phyloP scores from a whole-genome alignment of 2,888 invertebrate species.

The Ochropleura plecta region DNA sequence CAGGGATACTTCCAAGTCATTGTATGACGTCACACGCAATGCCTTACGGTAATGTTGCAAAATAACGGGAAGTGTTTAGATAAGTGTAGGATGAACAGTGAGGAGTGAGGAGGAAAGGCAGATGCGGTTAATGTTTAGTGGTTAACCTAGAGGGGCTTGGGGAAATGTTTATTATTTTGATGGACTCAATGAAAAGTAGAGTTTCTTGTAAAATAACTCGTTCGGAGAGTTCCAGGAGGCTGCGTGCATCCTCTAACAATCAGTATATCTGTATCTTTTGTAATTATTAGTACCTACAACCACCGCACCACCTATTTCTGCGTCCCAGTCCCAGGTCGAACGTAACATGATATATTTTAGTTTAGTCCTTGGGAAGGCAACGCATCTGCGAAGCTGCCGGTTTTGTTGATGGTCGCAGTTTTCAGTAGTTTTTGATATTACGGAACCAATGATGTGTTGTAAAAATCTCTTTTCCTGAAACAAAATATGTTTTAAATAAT shows the following conservation, averaged over 20 bases:
- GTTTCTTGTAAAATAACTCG: neutral
- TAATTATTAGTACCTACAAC: neutral
- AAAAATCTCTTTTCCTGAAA: neutral
- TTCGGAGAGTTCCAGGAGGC: neutral
- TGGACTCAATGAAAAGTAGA: too few species aligned
- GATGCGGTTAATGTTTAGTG: constrained; percentile 8
- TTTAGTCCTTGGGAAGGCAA: neutral
- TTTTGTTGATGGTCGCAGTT: neutral
- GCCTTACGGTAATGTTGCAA: neutral
- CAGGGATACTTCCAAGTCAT: constrained; percentile 13
- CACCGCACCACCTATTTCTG: neutral
- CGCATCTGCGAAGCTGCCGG: too few species aligned
- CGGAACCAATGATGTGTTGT: neutral
- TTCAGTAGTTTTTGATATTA: neutral
- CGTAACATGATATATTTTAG: neutral
- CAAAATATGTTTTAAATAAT: constrained; percentile 7
- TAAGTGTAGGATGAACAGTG: constrained; percentile 9
- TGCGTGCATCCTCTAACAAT: neutral
- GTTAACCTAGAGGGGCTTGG: neutral
- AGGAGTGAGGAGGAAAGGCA: neutral
- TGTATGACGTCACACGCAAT: constrained; percentile 38
- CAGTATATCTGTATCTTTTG: too few species aligned
- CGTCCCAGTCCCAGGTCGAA: too few species aligned
- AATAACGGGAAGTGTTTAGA: constrained; percentile 31
- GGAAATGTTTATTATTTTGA: constrained; percentile 9